Evolutionary conservation across 2,797 vertebrate genomes (phyloP).

Genomic region (Tenualosa thibaudeaui): DNA sequence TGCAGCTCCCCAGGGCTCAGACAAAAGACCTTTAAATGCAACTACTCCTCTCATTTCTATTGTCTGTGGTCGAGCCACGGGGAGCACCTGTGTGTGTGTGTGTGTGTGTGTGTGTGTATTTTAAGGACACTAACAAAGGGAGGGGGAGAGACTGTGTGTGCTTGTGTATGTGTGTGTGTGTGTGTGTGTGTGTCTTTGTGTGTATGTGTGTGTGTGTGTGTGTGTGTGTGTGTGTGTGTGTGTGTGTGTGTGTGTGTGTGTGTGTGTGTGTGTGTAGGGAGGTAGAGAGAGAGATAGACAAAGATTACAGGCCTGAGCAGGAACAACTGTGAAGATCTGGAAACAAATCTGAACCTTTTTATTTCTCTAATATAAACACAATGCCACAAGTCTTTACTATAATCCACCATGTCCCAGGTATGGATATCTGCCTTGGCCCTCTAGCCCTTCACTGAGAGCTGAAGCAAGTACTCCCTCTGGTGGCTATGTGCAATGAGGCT

Average conservation of each 20-base stretch:
- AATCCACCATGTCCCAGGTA: not conserved
- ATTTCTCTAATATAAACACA: not conserved
- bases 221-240: not conserved
- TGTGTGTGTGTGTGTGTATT: not conserved
- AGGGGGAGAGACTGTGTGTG: not conserved
- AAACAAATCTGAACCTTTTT: conserved; percentile 9
- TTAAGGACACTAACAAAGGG: no score
- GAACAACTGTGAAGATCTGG: conserved; percentile 18
- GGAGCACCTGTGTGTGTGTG: conserved; percentile 35
- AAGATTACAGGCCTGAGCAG: conserved; percentile 22
- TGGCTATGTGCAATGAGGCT: conserved; percentile 16
- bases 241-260: no score
- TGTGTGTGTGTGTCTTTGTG: not conserved
- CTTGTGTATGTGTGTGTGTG: not conserved
- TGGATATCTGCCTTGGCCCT: not conserved
- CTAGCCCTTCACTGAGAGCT: not conserved
- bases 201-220: not conserved
- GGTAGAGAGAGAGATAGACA: not conserved
- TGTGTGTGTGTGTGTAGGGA: no score
- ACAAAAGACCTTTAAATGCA: conserved; percentile 38
- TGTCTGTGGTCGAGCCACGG: conserved; percentile 35
- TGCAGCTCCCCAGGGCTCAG: conserved; percentile 51
- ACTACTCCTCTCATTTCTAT: conserved; percentile 47
- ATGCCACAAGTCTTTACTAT: not conserved
- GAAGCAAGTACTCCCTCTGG: conserved; percentile 40